Conservation (phyloP, 2,113 vertebrate genomes). For the Oncorhynchus mykiss region DNA sequence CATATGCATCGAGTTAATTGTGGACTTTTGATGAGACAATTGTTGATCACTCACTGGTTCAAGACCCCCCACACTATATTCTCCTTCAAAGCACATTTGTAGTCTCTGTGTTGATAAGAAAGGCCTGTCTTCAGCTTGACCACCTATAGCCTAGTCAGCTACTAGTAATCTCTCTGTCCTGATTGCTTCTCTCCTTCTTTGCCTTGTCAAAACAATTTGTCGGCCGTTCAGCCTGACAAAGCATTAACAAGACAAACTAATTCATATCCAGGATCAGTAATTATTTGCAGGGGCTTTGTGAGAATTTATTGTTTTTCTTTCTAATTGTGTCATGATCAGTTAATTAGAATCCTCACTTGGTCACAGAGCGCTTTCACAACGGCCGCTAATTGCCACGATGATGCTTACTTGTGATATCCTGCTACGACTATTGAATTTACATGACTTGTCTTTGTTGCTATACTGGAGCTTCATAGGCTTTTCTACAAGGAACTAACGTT, state of each 20-base stretch:
- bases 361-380: constrained; percentile 17
- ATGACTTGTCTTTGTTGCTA: not conserved
- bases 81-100: not conserved
- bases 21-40: too few relatives aligned
- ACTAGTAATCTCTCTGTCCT: constrained; percentile 35
- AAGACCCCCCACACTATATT: too few relatives aligned
- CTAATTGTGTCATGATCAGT: constrained; percentile 52
- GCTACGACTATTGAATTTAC: constrained; percentile 21
- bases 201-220: constrained; percentile 47
- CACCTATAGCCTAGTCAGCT: constrained; percentile 42
- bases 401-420: constrained; percentile 10
- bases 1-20: too few relatives aligned
- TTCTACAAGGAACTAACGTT: not conserved
- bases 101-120: not conserved
- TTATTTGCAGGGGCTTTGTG: constrained; percentile 55
- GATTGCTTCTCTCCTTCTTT: constrained; percentile 58
- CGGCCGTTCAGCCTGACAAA: constrained; percentile 36
- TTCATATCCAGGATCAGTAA: constrained; percentile 51
- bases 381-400: constrained; percentile 14
- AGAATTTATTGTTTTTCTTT: constrained; percentile 45
- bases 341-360: constrained; percentile 48
- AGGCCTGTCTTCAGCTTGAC: constrained; percentile 8
- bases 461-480: not conserved
- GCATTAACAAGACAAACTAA: constrained; percentile 55
- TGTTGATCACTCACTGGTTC: too few relatives aligned